Evolutionary conservation across 2,113 vertebrate species (phyloP), one percentile per base, ranked within the genome.

Genomic region (Mobula birostris): DNA sequence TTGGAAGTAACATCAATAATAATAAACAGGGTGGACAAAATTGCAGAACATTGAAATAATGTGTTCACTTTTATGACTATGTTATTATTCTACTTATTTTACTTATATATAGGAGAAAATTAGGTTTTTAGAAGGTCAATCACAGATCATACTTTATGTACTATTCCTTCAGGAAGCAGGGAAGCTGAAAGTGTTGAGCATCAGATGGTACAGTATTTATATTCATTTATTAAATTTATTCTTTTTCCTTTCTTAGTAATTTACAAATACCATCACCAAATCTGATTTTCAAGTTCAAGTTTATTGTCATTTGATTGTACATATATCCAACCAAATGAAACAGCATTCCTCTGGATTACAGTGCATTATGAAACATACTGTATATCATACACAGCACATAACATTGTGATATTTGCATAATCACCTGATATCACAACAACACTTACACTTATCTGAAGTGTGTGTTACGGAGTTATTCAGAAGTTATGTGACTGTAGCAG

Each of bases 131-230:
- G 61, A 68, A 68, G 58, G 29, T 58, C 48, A 90, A 32, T 32
- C 29, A 32, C 14, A 66, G 85, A 15, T 17, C 29, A 7, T 66
- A 14, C 27, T 88, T 63, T 63, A 27, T 29, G 11, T 29, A 32
- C 32, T 3, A 32, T 90, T 29, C 29, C 85, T 90, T 90, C 48
- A 27, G 61, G 85, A 63, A 88, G 66, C 61, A 87, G 83, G 92
- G n/a, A 92, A 48, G 94, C 95, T 95, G 95, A 94, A 96, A 95
- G 95, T 95, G 68, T 94, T 94, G 94, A 94, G 94, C 94, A 94
- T 94, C 87, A 93, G 93, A 94, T 96, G 95, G 94, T 94, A 80
- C 95, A 95, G 95, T 95, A 96, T 96, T 96, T 96, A 97, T 97
- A 96, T 94, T 96, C 96, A 96, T 96, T 94, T 95, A 83, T 94